Evolutionary conservation across 2,888 invertebrate genomes (phyloP).

Genomic region (Lutraria lutraria): DNA sequence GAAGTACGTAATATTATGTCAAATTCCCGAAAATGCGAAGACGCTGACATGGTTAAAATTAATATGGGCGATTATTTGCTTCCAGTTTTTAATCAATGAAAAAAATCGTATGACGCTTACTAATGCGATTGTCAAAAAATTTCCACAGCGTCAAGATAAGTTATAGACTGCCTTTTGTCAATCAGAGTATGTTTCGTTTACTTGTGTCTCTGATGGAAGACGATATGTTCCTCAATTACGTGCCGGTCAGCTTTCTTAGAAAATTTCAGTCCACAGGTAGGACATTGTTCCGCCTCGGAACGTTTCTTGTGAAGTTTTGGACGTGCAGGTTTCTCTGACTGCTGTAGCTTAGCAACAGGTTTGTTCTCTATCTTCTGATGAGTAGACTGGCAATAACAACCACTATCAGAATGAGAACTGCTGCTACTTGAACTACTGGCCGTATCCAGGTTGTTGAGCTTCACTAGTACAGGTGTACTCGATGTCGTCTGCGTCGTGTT

Average conservation of each 20-base stretch:
- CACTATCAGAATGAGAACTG: background rate
- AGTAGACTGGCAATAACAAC: background rate
- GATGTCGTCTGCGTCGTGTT: conserved; percentile 19
- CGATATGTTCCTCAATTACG: conserved; percentile 61
- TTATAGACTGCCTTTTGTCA: no score
- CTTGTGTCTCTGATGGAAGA: conserved; percentile 45
- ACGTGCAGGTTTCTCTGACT: conserved; percentile 47
- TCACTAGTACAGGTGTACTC: background rate
- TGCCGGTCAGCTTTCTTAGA: conserved; percentile 53
- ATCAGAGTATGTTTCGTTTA: background rate
- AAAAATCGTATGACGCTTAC: no score
- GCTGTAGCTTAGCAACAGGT: conserved; percentile 50
- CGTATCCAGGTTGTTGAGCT: background rate
- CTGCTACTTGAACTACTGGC: conserved; percentile 7
- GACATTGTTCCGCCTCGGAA: conserved; percentile 57
- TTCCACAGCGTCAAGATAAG: no score
- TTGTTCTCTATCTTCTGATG: conserved; percentile 53
- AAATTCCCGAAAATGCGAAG: no score
- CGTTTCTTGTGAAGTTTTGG: conserved; percentile 56
- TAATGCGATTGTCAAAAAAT: no score
- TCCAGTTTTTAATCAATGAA: no score
- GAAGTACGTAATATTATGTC: no score
- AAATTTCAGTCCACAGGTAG: conserved; percentile 66
- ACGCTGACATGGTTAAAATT: no score
- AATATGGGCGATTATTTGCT: no score